Percentiles rank a stretch among this genome's conserved stretches.
Conservation (phyloP, 1,140 invertebrate genomes). For the Drosophila ambigua region DNA sequence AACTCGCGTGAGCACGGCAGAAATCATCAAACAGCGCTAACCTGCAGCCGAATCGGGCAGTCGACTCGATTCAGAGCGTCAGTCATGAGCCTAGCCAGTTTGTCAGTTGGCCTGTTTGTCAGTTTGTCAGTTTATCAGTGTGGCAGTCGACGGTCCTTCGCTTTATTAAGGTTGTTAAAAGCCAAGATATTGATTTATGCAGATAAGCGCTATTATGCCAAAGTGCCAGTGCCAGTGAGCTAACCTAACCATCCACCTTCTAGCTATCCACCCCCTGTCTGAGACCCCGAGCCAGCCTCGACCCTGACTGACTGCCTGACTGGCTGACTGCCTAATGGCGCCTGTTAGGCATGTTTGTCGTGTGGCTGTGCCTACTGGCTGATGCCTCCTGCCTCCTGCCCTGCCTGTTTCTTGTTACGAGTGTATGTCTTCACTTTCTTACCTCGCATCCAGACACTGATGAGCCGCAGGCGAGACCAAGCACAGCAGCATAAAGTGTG, state of each 20-base stretch:
- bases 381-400: not conserved
- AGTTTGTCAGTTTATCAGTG: constrained; percentile 7
- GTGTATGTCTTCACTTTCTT: constrained; percentile 34
- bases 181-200: constrained; percentile 78
- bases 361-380: constrained; percentile 1
- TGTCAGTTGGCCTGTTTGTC: not conserved
- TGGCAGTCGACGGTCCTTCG: constrained; percentile 34
- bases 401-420: constrained; percentile 19
- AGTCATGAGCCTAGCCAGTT: constrained; percentile 1
- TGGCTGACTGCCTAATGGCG: constrained; percentile 55
- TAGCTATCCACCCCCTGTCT: not conserved
- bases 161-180: constrained; percentile 77
- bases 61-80: too few relatives aligned
- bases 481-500: not conserved
- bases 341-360: constrained; percentile 55
- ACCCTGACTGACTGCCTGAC: constrained; percentile 35
- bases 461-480: constrained; percentile 27
- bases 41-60: too few relatives aligned
- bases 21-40: constrained; percentile 24
- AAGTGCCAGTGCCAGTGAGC: constrained; percentile 67
- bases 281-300: not conserved
- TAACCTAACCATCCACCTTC: constrained; percentile 28
- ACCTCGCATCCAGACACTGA: constrained; percentile 29
- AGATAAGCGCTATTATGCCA: constrained; percentile 76
- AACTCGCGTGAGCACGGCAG: constrained; percentile 4